Evolutionary conservation across 2,113 vertebrate species (phyloP).

Genomic region (Perca schrenkii): DNA sequence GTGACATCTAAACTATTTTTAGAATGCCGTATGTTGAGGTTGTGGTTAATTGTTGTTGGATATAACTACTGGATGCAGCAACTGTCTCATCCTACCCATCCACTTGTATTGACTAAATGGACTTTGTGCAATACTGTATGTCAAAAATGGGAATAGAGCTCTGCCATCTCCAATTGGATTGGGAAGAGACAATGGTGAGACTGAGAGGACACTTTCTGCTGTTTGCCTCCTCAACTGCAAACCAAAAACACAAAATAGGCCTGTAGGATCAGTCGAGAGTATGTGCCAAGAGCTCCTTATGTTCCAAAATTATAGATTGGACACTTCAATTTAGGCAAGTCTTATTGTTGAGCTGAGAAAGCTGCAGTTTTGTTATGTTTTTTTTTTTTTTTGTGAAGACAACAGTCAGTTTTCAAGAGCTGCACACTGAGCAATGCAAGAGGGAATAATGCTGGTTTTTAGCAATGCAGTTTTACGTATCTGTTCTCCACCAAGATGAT

Average conservation of each 20-base stretch:
- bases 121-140: background rate
- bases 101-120: background rate
- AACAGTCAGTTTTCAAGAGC: slow-evolving; percentile 2
- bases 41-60: slow-evolving; percentile 15
- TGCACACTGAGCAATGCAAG: slow-evolving; percentile 10
- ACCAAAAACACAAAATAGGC: slow-evolving; percentile 12
- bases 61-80: background rate
- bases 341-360: background rate
- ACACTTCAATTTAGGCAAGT: background rate
- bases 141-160: slow-evolving; percentile 1
- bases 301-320: slow-evolving; percentile 34
- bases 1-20: background rate
- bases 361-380: background rate
- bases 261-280: slow-evolving; percentile 9
- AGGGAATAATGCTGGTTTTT: slow-evolving; percentile 21
- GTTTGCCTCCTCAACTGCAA: slow-evolving; percentile 6
- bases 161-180: background rate
- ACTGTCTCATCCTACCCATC: background rate
- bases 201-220: slow-evolving; percentile 21
- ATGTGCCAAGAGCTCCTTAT: slow-evolving; percentile 4
- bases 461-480: slow-evolving; percentile 7
- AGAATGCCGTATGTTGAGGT: background rate
- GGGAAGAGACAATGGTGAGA: slow-evolving; percentile 2
- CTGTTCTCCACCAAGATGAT: slow-evolving; percentile 24
- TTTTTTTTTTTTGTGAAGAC: background rate